Conservation (phyloP, 2,797 vertebrate species). For the Pteronotus mesoamericanus region DNA sequence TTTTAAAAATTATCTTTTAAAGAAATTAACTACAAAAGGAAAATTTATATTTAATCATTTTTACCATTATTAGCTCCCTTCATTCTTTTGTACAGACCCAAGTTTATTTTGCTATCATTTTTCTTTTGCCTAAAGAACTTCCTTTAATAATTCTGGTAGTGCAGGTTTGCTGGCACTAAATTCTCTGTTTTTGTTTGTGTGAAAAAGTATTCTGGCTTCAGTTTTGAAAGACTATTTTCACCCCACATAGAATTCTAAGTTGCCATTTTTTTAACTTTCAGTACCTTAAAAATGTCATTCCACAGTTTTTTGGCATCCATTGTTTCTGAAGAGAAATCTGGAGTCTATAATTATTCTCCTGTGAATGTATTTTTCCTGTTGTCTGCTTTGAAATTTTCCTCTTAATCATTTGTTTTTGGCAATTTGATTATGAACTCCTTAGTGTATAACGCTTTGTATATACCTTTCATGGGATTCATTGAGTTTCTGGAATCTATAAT, state of each 20-base stretch:
- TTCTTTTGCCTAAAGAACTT: not conserved
- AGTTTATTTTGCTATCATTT: not conserved
- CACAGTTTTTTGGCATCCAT: not conserved
- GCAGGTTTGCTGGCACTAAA: not conserved
- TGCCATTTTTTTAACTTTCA: not conserved
- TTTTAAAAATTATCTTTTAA: not conserved
- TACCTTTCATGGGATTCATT: not conserved
- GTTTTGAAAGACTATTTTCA: slow-evolving; percentile 23
- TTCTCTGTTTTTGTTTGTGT: not conserved
- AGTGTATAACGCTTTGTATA: not conserved
- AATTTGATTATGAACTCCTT: slow-evolving; percentile 3
- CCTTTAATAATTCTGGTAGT: not conserved
- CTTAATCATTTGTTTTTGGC: not conserved
- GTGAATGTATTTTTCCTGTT: not conserved
- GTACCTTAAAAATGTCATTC: not conserved
- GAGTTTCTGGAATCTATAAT: not conserved
- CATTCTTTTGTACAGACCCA: not conserved
- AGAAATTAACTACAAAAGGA: not conserved
- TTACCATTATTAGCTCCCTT: not conserved
- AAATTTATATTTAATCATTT: not conserved
- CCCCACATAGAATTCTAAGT: not conserved
- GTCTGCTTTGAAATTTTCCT: not conserved
- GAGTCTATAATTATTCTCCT: not conserved
- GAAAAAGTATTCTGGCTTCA: not conserved
- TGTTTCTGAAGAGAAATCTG: not conserved